A percentile compares a stretch with the other conserved stretches of the same genome.
Conservation (phyloP, 2,797 vertebrate genomes). For the Myioborus miniatus region DNA sequence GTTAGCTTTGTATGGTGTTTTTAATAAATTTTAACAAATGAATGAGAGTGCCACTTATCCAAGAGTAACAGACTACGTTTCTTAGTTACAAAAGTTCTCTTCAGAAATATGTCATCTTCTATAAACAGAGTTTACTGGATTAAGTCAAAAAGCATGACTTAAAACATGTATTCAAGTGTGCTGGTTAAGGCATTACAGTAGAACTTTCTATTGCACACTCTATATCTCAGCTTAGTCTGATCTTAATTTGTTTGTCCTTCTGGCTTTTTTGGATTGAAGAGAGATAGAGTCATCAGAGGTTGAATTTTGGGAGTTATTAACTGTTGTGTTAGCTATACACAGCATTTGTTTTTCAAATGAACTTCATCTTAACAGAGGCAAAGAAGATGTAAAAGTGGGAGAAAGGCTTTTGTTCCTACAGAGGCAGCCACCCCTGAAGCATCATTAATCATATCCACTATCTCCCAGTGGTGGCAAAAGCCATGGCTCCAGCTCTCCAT, state of each 20-base stretch:
- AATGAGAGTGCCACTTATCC: background rate
- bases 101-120: background rate
- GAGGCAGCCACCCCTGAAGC: background rate
- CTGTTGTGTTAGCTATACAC: background rate
- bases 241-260: background rate
- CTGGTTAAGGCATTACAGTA: background rate
- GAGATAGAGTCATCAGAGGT: background rate
- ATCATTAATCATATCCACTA: background rate
- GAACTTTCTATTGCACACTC: background rate
- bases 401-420: background rate
- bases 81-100: background rate
- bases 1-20: background rate
- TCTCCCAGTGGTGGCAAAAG: background rate
- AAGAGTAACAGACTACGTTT: accelerated
- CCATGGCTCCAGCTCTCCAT: background rate
- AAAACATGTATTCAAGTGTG: background rate
- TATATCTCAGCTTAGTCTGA: background rate
- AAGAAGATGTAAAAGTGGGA: background rate
- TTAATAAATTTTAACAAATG: background rate
- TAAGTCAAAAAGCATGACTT: background rate
- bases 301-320: background rate
- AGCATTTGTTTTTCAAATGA: background rate
- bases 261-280: background rate
- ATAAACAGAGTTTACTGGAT: background rate
- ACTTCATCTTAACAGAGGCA: background rate